Percentiles rank a stretch among this genome's conserved stretches.
Evolutionary conservation across 1,140 invertebrate species (phyloP).

Genomic region (Drosophila pallidifrons): DNA sequence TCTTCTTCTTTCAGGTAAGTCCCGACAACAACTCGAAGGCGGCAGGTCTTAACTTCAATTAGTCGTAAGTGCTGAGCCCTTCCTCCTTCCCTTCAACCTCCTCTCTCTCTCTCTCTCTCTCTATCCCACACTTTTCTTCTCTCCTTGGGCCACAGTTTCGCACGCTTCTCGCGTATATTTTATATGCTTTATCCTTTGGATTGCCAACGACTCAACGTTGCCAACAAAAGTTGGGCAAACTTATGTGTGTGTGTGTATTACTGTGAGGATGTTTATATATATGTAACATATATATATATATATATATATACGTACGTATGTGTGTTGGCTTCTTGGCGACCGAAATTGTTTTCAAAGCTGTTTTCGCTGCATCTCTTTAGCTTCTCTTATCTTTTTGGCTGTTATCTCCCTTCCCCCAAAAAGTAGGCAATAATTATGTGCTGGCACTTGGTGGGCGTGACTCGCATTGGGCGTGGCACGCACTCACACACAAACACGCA

Average conservation of each 20-base stretch:
- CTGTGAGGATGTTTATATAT: conserved; percentile 1
- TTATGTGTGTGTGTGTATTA: conserved; percentile 8
- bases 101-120: not conserved
- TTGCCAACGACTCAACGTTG: conserved; percentile 13
- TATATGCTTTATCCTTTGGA: conserved; percentile 45
- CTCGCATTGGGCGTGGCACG: conserved; percentile 29
- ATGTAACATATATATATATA: not conserved
- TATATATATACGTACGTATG: conserved; percentile 11
- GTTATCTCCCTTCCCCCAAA: conserved; percentile 25
- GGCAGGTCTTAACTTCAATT: conserved; percentile 70
- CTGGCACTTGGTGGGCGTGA: conserved; percentile 31
- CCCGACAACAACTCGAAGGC: conserved; percentile 30
- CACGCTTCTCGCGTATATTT: conserved; percentile 54
- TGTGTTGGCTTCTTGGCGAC: conserved; percentile 40
- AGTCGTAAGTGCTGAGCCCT: conserved; percentile 70
- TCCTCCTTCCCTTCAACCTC: not conserved
- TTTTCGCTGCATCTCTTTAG: conserved; percentile 36
- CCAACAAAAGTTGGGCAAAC: conserved; percentile 34
- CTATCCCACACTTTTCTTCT: conserved; percentile 1
- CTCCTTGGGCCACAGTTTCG: conserved; percentile 30
- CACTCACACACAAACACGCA: conserved; percentile 1
- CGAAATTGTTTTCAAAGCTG: conserved; percentile 63
- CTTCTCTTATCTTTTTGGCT: conserved; percentile 1
- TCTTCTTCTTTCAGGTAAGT: conserved; percentile 70
- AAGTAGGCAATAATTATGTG: conserved; percentile 76